Conservation (phyloP, 1,140 invertebrate genomes). For the Idris sp. region DNA sequence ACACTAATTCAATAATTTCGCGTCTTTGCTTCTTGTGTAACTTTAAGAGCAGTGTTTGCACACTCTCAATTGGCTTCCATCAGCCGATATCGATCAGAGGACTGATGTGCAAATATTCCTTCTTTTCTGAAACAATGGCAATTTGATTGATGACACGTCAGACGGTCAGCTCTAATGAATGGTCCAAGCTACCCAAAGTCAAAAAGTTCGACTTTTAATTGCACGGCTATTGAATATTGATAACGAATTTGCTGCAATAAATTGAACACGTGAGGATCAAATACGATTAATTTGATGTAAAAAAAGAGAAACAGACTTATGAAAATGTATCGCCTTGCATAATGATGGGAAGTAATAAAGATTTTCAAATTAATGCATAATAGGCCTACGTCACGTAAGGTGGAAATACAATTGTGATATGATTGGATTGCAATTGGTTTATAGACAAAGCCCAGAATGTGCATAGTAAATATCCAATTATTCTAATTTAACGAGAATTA, state of each 20-base stretch:
- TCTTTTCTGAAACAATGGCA: slow-evolving; percentile 16
- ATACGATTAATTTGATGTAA: too few species aligned
- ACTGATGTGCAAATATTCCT: slow-evolving; percentile 6
- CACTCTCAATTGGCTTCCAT: slow-evolving; percentile 37
- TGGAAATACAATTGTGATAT: slow-evolving; percentile 10
- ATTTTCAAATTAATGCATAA: too few species aligned
- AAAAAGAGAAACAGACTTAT: too few species aligned
- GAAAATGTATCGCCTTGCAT: too few species aligned
- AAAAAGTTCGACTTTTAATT: slow-evolving; percentile 27
- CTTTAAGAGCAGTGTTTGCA: slow-evolving; percentile 37
- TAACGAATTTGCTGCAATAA: too few species aligned
- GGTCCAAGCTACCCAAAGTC: too few species aligned
- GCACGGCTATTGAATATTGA: neutral
- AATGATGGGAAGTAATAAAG: too few species aligned
- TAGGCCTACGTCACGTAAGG: too few species aligned
- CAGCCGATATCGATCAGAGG: slow-evolving; percentile 25
- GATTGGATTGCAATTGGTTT: slow-evolving; percentile 32
- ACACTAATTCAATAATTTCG: slow-evolving; percentile 72
- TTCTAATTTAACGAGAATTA: slow-evolving; percentile 60
- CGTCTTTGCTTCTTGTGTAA: slow-evolving; percentile 47
- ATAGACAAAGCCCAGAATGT: slow-evolving; percentile 3
- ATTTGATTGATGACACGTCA: slow-evolving; percentile 17
- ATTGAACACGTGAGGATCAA: too few species aligned
- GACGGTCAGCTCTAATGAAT: too few species aligned
- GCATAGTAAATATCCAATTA: slow-evolving; percentile 62